Evolutionary conservation across 2,797 vertebrate species (phyloP).

Genomic region (Masticophis lateralis): DNA sequence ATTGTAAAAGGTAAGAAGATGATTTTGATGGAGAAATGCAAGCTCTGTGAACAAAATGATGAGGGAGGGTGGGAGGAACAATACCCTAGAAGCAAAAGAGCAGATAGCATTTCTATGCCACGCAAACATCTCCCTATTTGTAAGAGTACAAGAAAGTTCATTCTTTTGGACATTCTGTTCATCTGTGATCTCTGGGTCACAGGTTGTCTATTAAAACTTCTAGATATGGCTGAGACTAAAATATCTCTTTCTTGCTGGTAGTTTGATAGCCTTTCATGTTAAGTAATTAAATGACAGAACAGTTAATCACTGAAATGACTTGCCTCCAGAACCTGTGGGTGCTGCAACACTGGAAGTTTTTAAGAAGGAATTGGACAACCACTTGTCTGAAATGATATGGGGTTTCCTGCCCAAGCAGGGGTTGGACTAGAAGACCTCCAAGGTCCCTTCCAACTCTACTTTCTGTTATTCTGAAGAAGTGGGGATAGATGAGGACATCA

Average conservation of each 20-base stretch:
- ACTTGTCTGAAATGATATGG: not conserved
- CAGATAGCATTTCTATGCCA: not conserved
- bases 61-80: not conserved
- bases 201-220: not conserved
- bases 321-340: not conserved
- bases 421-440: not conserved
- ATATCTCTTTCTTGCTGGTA: not conserved
- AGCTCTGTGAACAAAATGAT: not conserved
- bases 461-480: not conserved
- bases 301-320: not conserved
- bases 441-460: not conserved
- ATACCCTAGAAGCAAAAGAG: not conserved
- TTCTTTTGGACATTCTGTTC: not conserved
- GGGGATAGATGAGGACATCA: not conserved
- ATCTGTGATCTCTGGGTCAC: not conserved
- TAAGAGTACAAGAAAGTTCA: not conserved
- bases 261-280: not conserved
- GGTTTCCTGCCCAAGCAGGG: not conserved
- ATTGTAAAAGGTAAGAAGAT: not conserved
- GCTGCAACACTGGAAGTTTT: not conserved
- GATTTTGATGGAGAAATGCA: not conserved
- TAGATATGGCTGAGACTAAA: not conserved
- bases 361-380: not conserved
- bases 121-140: not conserved
- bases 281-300: not conserved